Evolutionary conservation across 2,888 invertebrate species (phyloP), one percentile per base, ranked within the genome.

Genomic region (Drosophila barbarae): DNA sequence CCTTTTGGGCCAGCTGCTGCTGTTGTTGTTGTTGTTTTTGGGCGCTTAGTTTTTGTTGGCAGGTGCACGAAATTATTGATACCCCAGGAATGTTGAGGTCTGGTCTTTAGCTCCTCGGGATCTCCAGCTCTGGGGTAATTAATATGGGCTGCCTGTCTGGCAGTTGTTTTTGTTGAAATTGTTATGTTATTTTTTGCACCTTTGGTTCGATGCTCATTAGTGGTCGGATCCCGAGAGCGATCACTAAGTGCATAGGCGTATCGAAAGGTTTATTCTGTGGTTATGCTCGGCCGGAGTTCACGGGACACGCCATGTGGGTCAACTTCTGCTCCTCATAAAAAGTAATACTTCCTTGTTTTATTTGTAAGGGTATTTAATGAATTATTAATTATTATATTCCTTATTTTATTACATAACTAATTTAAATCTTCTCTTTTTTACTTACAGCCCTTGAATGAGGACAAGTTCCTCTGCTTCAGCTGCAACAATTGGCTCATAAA

Each of bases 401-500:
- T 13, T 39, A 15, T 10, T 21, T 6, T 21, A 5, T 26, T 9
- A n/a, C 1, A 9, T 10, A 2, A 47, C 42, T 66, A 15, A 59
- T 15, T n/a, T 13, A 10, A n/a, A 3, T 7, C 41, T 35, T 47
- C 9, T 36, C 8, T 23, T 12, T 32, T 26, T 35, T 36, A 23
- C 12, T 85, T 87, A 9, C 74, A 89, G 89, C 89, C 89, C 0
- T 67, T 88, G 21, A 88, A 89, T 64, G 89, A 89, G 70, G 89
- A 89, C 64, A 89, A 89, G 79, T 89, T 87, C 68, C 80, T 89
- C 34, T 89, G 89, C 82, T 89, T 87, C 69, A 88, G 88, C 69
- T 89, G 89, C 79, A 89, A 89, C 77, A 89, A 89, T 68, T 89
- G 89, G 89, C 81, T 89, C 2, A 89, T 89, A 56, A 89, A 89